Evolutionary conservation across 2,797 vertebrate species (phyloP).

Genomic region (Acanthurus tractus): DNA sequence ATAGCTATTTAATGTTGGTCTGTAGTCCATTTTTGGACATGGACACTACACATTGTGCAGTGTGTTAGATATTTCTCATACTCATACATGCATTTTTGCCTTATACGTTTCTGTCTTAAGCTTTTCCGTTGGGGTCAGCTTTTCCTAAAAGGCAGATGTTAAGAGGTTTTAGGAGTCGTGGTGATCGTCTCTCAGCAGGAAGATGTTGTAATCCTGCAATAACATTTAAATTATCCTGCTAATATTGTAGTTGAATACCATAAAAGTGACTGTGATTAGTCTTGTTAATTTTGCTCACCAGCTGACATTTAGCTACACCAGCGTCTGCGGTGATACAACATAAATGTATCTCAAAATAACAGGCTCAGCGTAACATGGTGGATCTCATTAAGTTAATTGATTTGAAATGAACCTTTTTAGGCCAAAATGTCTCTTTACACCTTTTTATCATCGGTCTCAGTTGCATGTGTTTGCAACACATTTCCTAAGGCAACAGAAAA

Average conservation of each 20-base stretch:
- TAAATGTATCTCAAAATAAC: neutral
- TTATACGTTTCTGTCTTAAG: too few relatives aligned
- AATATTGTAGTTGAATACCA: too few relatives aligned
- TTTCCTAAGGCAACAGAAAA: slow-evolving; percentile 39
- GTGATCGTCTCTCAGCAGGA: neutral
- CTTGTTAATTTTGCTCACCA: neutral
- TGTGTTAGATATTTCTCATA: too few relatives aligned
- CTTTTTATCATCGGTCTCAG: neutral
- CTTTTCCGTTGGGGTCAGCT: too few relatives aligned
- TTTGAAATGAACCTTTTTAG: neutral
- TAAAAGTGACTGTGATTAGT: neutral
- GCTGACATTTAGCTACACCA: neutral
- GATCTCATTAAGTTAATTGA: slow-evolving; percentile 4
- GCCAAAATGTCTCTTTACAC: neutral
- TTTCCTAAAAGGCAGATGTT: too few relatives aligned
- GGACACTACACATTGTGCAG: too few relatives aligned
- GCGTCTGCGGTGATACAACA: neutral
- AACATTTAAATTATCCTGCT: neutral
- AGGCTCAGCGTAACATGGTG: neutral
- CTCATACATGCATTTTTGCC: too few relatives aligned
- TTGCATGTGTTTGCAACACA: slow-evolving; percentile 5
- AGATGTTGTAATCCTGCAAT: neutral
- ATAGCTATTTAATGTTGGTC: too few relatives aligned
- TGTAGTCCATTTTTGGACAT: too few relatives aligned
- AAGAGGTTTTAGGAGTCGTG: neutral